phyloP scores from a whole-genome alignment of 2,888 invertebrate species.

The Meiosimyza platycephala region DNA sequence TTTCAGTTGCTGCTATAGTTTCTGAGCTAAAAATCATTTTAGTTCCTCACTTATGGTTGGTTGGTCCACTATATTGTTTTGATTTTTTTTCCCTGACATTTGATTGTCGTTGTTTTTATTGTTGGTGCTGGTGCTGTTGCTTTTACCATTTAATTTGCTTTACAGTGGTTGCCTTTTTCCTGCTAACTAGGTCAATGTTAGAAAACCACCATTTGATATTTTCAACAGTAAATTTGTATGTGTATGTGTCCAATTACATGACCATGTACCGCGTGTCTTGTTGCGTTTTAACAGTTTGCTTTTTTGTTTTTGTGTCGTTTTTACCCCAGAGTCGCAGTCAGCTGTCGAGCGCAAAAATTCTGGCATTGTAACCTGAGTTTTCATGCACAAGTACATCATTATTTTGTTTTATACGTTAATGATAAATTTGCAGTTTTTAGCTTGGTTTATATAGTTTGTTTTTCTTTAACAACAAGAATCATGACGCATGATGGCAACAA shows the following conservation, averaged over 20 bases:
- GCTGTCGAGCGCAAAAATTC: constrained; percentile 2
- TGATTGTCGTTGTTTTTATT: constrained; percentile 3
- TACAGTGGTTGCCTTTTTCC: not conserved
- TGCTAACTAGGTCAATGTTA: constrained; percentile 29
- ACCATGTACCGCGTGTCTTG: constrained; percentile 22
- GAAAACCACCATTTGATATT: not conserved
- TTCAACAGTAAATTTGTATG: not conserved
- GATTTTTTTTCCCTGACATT: not conserved
- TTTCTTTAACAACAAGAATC: too few species aligned
- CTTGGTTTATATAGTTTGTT: too few species aligned
- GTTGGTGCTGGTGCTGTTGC: not conserved
- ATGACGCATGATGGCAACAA: too few species aligned
- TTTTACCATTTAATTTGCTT: not conserved
- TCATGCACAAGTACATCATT: constrained; percentile 5
- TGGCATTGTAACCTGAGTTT: constrained; percentile 16
- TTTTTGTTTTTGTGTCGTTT: constrained; percentile 6
- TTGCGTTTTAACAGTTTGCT: constrained; percentile 11
- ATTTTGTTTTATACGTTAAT: not conserved
- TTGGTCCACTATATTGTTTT: not conserved
- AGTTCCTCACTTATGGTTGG: not conserved
- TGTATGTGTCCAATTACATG: constrained; percentile 8
- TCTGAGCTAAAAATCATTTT: not conserved
- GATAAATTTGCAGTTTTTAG: not conserved
- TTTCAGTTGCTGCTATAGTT: not conserved
- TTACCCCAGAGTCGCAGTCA: too few species aligned